Base-by-base conservation (phyloP, 2,797 vertebrate genomes). In the Sebastes minor region DNA sequence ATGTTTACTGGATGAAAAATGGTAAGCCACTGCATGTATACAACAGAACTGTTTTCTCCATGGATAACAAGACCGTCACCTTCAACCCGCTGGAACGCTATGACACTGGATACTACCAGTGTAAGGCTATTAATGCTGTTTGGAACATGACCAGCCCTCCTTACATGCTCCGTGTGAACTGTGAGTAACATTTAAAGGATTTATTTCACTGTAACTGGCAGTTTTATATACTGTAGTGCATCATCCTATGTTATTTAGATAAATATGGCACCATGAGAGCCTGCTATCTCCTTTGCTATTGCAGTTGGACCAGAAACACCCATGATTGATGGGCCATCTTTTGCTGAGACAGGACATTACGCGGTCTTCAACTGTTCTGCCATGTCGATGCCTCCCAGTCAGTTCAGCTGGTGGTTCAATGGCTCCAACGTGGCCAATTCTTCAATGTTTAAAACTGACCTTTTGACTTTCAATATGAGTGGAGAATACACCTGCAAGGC, bases 401-500 rank as follows among this genome's bases (percentile, higher is more conserved):
- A 59, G 1, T 92, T 85, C 86, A 89, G 5, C 71, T 96, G 95
- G 95, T 93, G 78, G 86, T 86, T 90, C 78, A 93, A 94, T 16
- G 78, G 25, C 22, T 61, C 46, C 2, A 2, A 32, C 0, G 65
- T 93, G 55, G 84, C 71, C 20, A 82, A 83, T 6, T 81, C 89
- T 1, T 85, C 93, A 30, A 0, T 46, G 16, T 81, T 89, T 13
- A 74, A 2, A 27, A 88, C 38, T 0, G 5, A 4, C 2, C 10
- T 2, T 33, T 53, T 95, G 32, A 42, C 76, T 6, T 55, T 88
- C 0, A 84, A 80, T 72, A 93, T 84, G 86, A 94, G 82, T n/a
- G 92, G 94, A 77, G 20, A 27, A 4, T 96, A 95, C 86, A 93
- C 76, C 27, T 96, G 95, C 23, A 28, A 59, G 61, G 95, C 94